Conservation (phyloP, 92 coral and sea anemone species). For the Actinernus sp. region DNA sequence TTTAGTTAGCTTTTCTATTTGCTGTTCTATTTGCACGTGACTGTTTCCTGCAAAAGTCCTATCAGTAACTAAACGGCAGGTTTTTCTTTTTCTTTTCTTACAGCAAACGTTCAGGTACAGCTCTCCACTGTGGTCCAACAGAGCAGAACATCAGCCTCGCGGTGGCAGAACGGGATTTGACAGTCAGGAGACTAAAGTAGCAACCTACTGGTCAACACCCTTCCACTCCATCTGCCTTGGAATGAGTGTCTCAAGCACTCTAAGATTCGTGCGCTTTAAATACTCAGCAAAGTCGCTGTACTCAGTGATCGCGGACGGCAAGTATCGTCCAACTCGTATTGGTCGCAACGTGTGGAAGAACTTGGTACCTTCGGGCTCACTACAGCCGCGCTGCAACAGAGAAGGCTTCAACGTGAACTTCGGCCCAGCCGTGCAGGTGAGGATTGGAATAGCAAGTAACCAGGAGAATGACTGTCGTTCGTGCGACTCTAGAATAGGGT, state of each 20-base stretch:
- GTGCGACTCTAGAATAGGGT: conserved; percentile 42
- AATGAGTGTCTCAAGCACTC: conserved; percentile 7
- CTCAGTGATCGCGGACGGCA: conserved; percentile 53
- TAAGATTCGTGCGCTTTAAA: conserved; percentile 27
- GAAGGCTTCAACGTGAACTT: no score
- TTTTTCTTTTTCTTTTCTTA: no score
- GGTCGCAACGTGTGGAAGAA: conserved; percentile 51
- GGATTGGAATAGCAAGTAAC: conserved; percentile 47
- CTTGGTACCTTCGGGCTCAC: no score
- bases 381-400: no score
- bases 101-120: conserved; percentile 31
- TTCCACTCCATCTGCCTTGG: conserved; percentile 25
- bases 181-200: conserved; percentile 13
- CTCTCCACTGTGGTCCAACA: conserved; percentile 31
- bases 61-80: no score
- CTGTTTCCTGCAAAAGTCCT: no score
- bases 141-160: conserved; percentile 10
- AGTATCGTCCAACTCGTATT: conserved; percentile 11
- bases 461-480: conserved; percentile 22
- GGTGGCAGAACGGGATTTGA: conserved; percentile 19
- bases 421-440: conserved; percentile 41
- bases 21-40: no score
- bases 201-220: conserved; percentile 40
- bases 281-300: conserved; percentile 38
- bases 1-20: no score